phyloP scores from a whole-genome alignment of 2,113 vertebrate genomes.

The Maccullochella peelii region DNA sequence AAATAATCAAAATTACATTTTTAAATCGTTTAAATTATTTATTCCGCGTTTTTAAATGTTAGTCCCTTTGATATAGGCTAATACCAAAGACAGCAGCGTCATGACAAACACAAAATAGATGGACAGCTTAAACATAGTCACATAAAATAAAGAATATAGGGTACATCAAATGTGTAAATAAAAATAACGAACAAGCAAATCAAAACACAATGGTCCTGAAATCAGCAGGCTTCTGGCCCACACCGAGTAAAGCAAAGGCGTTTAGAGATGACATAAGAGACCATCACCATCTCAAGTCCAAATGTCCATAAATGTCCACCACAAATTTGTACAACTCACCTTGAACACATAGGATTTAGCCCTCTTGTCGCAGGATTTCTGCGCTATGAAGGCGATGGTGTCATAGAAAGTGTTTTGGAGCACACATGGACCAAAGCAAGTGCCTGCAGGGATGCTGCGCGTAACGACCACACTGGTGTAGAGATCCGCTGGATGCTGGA shows the following conservation, averaged over 20 bases:
- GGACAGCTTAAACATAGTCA: not conserved
- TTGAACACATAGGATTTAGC: constrained; percentile 87
- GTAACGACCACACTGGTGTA: constrained; percentile 89
- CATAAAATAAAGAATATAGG: not conserved
- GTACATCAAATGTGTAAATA: not conserved
- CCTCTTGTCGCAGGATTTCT: constrained; percentile 87
- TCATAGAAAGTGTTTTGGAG: constrained; percentile 90
- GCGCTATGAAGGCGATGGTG: constrained; percentile 91
- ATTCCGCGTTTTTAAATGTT: not conserved
- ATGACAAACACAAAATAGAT: not conserved
- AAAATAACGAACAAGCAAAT: not conserved
- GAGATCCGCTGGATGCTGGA: constrained; percentile 87
- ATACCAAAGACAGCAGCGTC: not conserved
- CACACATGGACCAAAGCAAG: constrained; percentile 88
- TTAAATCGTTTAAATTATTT: not conserved
- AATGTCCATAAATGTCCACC: not conserved
- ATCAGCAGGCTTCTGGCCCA: not conserved
- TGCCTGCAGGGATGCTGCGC: constrained; percentile 87
- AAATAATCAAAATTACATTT: not conserved
- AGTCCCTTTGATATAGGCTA: not conserved
- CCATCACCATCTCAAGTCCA: not conserved
- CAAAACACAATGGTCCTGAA: not conserved
- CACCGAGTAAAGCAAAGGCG: not conserved
- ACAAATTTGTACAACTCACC: constrained; percentile 76
- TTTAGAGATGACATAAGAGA: not conserved